Conservation (phyloP, 1,140 invertebrate genomes). For the Zaprionus tsacasi region DNA sequence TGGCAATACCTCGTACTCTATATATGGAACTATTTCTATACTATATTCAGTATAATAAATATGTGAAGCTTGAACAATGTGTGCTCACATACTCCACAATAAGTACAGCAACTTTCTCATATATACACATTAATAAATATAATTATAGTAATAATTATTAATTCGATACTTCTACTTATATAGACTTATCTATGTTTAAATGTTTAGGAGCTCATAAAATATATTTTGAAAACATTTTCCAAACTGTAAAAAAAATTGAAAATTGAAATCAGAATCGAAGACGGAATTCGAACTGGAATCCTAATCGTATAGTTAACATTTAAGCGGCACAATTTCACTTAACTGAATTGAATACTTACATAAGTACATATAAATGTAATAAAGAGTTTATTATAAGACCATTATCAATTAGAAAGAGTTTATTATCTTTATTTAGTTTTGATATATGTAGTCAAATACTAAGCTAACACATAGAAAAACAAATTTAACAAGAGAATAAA, state of each 20-base stretch:
- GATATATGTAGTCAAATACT: slow-evolving; percentile 26
- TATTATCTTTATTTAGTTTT: slow-evolving; percentile 52
- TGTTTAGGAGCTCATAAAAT: slow-evolving; percentile 32
- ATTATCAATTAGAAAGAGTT: slow-evolving; percentile 48
- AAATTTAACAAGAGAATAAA: slow-evolving; percentile 33
- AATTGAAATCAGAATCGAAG: slow-evolving; percentile 46
- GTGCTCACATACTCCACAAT: slow-evolving; percentile 45
- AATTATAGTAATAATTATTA: not conserved
- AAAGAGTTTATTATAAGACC: slow-evolving; percentile 36
- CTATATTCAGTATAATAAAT: not conserved
- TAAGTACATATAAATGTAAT: slow-evolving; percentile 22
- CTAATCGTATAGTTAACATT: slow-evolving; percentile 72
- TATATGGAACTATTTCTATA: slow-evolving; percentile 2
- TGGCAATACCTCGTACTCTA: slow-evolving; percentile 41
- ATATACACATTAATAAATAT: slow-evolving; percentile 6
- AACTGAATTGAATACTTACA: slow-evolving; percentile 60
- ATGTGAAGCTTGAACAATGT: slow-evolving; percentile 15
- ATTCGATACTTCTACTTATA: slow-evolving; percentile 27
- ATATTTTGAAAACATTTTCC: slow-evolving; percentile 47
- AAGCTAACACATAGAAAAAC: slow-evolving; percentile 38
- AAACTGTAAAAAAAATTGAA: slow-evolving; percentile 32
- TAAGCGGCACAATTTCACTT: slow-evolving; percentile 81
- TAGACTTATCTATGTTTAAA: slow-evolving; percentile 31
- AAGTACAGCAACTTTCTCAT: slow-evolving; percentile 33
- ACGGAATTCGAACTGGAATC: slow-evolving; percentile 37